Conservation (phyloP, 2,113 vertebrate species). For the Anolis sagrei region DNA sequence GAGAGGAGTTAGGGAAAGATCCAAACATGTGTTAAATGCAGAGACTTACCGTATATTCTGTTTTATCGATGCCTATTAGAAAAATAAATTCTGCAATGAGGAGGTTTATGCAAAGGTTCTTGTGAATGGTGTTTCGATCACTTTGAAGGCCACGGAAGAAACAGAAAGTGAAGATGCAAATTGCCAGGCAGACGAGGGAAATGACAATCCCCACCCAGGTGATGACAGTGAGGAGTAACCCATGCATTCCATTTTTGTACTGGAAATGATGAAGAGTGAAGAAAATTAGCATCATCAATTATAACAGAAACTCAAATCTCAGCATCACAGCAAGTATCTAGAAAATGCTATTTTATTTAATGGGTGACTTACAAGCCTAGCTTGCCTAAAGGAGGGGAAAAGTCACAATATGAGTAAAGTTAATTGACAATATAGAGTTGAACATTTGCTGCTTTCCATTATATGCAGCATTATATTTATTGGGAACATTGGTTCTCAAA, state of each 20-base stretch:
- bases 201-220: constrained; percentile 96
- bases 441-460: constrained; percentile 2
- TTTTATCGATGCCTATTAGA: constrained; percentile 97
- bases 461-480: background rate
- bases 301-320: constrained; percentile 54
- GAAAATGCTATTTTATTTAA: constrained; percentile 51
- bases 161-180: constrained; percentile 99
- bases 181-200: constrained; percentile 94
- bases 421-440: constrained; percentile 32
- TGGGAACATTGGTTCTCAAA: no score
- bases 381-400: constrained; percentile 42
- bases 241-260: constrained; percentile 86
- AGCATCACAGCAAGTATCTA: constrained; percentile 52
- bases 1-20: constrained; percentile 6
- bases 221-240: constrained; percentile 93
- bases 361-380: constrained; percentile 49
- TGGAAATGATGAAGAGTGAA: constrained; percentile 74
- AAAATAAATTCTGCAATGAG: constrained; percentile 98
- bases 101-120: constrained; percentile 98
- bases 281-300: constrained; percentile 63
- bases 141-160: constrained; percentile 98
- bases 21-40: constrained; percentile 51
- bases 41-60: constrained; percentile 88
- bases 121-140: constrained; percentile 99
- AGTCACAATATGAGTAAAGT: background rate